phyloP scores from a whole-genome alignment of 2,113 vertebrate species.

The Lipophrys pholis region DNA sequence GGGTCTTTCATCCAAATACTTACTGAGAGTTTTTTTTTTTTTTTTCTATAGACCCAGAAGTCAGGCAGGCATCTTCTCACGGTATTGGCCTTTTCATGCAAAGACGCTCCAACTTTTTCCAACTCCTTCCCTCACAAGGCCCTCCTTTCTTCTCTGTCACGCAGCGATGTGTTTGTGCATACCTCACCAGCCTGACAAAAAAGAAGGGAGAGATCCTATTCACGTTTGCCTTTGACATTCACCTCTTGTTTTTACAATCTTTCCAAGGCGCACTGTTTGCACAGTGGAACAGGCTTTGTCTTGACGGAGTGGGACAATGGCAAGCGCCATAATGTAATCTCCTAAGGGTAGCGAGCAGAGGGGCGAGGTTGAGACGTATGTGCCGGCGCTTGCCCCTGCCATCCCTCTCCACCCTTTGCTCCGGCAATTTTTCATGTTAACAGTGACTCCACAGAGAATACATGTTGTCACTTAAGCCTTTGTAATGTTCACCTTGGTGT shows the following conservation, averaged over 20 bases:
- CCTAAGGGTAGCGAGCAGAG: constrained; percentile 58
- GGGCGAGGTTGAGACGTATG: constrained; percentile 70
- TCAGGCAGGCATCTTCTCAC: constrained; percentile 70
- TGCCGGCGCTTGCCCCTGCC: constrained; percentile 73
- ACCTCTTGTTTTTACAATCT: constrained; percentile 81
- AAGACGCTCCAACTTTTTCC: constrained; percentile 66
- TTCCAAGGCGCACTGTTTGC: constrained; percentile 73
- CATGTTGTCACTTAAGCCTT: constrained; percentile 64
- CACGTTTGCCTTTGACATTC: constrained; percentile 75
- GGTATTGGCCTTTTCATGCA: constrained; percentile 68
- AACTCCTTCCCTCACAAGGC: constrained; percentile 69
- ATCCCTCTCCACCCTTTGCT: constrained; percentile 48
- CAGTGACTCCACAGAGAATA: constrained; percentile 57
- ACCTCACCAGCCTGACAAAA: constrained; percentile 70
- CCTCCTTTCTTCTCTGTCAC: constrained; percentile 75
- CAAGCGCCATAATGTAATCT: constrained; percentile 75
- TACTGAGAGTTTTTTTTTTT: constrained; percentile 30
- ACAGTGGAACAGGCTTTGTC: constrained; percentile 76
- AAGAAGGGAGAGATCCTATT: constrained; percentile 75
- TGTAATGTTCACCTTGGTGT: constrained; percentile 57
- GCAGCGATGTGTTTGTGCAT: constrained; percentile 80
- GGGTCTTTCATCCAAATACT: constrained; percentile 56
- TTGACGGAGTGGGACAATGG: constrained; percentile 69
- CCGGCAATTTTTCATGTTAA: constrained; percentile 66
- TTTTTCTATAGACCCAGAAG: constrained; percentile 47